A percentile compares a stretch with the other conserved stretches of the same genome.
Evolutionary conservation across 2,888 invertebrate genomes (phyloP).

Genomic region (Formica aserva): DNA sequence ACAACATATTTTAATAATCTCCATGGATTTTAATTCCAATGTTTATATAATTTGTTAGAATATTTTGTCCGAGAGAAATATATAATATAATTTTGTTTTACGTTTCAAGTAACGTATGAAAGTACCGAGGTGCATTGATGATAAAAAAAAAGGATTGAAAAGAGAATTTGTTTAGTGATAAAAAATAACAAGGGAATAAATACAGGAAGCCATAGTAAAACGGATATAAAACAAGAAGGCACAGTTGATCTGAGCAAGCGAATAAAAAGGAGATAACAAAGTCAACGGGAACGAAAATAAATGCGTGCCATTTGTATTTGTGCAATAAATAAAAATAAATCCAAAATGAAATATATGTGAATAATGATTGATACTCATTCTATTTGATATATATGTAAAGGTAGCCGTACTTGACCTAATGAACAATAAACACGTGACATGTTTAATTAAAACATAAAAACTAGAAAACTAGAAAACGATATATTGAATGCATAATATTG

Average conservation of each 20-base stretch:
- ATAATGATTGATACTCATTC: background rate
- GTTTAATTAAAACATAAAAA: background rate
- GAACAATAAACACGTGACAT: background rate
- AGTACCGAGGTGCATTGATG: background rate
- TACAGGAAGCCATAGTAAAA: background rate
- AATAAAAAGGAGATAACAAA: conserved; percentile 22
- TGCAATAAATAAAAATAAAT: conserved; percentile 17
- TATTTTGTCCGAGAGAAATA: background rate
- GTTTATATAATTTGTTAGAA: conserved; percentile 1
- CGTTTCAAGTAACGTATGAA: background rate
- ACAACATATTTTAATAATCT: conserved; percentile 4
- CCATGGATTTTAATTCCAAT: background rate
- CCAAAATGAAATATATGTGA: background rate
- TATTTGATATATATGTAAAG: background rate
- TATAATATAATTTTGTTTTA: background rate
- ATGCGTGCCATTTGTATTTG: background rate
- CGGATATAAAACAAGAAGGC: background rate
- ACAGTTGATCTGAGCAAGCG: conserved; percentile 51
- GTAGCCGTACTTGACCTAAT: conserved; percentile 19
- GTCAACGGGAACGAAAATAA: background rate
- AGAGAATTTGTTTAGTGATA: conserved; percentile 22
- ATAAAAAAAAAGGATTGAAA: background rate
- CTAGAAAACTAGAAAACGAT: conserved; percentile 3
- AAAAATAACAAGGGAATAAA: conserved; percentile 33
- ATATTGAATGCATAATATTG: background rate